Conservation (phyloP, 2,113 vertebrate genomes). For the Bos taurus region DNA sequence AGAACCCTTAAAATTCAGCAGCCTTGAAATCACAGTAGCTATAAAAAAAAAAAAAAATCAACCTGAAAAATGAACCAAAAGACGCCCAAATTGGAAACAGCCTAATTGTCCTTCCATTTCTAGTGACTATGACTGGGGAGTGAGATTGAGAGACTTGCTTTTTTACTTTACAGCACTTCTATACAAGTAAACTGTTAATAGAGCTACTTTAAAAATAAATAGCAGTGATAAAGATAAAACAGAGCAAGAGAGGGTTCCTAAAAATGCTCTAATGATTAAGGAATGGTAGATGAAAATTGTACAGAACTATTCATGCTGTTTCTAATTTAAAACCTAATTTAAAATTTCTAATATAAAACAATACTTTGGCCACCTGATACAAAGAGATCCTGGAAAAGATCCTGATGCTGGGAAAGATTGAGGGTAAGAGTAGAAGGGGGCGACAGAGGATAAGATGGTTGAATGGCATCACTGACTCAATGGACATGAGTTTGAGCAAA, state of each 20-base stretch:
- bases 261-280: neutral
- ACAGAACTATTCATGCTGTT: neutral
- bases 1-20: neutral
- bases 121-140: neutral
- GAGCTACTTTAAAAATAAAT: constrained; percentile 9
- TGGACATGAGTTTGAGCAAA: neutral
- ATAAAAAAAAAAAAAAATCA: neutral
- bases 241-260: neutral
- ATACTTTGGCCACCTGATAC: neutral
- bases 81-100: neutral
- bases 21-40: neutral
- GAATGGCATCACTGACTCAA: neutral
- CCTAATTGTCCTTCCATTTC: neutral
- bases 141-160: neutral
- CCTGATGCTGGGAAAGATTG: neutral
- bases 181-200: neutral
- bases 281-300: neutral
- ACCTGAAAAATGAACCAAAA: neutral
- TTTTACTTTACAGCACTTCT: constrained; percentile 8
- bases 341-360: neutral
- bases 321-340: neutral
- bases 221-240: neutral
- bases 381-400: neutral
- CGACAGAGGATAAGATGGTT: neutral
- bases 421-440: neutral